Evolutionary conservation across 1,140 invertebrate species (phyloP).

Genomic region (Bombus fervidus): DNA sequence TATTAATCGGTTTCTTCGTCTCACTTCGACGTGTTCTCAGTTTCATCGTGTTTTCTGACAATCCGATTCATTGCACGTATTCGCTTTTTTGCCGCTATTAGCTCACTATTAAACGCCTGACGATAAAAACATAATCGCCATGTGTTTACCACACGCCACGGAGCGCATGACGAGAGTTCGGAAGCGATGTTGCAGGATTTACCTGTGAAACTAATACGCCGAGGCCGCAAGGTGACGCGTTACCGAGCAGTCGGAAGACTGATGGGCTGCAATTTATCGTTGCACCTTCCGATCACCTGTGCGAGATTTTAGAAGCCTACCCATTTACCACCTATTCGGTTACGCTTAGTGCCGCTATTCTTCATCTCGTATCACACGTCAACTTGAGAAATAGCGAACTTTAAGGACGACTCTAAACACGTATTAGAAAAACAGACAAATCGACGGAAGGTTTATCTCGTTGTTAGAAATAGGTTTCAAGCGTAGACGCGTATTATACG

Average conservation of each 20-base stretch:
- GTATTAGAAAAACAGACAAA: conserved; percentile 15
- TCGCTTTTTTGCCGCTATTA: not conserved
- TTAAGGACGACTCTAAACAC: not conserved
- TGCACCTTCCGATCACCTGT: conserved; percentile 78
- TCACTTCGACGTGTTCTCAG: not conserved
- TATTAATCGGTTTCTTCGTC: not conserved
- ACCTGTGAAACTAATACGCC: conserved; percentile 26
- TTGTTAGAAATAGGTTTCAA: not conserved
- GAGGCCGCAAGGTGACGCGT: conserved; percentile 49
- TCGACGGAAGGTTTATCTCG: not conserved
- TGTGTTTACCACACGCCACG: not conserved
- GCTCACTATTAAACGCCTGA: too few species aligned
- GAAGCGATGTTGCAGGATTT: conserved; percentile 2
- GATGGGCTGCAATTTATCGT: conserved; percentile 78
- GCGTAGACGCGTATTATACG: fast-evolving
- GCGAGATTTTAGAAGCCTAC: conserved; percentile 45
- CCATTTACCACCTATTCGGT: conserved; percentile 69
- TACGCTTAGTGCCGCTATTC: conserved; percentile 71
- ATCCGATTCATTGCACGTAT: not conserved
- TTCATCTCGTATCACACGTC: conserved; percentile 31
- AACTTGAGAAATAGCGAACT: not conserved
- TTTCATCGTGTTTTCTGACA: not conserved
- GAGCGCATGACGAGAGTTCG: conserved; percentile 1
- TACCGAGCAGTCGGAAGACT: conserved; percentile 72
- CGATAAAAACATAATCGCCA: not conserved